These are phyloP conservation scores for Eudasyphora cyanicolor DNA, from an alignment of 2,888 invertebrate genomes.

Conservation along the genomic window DNA sequence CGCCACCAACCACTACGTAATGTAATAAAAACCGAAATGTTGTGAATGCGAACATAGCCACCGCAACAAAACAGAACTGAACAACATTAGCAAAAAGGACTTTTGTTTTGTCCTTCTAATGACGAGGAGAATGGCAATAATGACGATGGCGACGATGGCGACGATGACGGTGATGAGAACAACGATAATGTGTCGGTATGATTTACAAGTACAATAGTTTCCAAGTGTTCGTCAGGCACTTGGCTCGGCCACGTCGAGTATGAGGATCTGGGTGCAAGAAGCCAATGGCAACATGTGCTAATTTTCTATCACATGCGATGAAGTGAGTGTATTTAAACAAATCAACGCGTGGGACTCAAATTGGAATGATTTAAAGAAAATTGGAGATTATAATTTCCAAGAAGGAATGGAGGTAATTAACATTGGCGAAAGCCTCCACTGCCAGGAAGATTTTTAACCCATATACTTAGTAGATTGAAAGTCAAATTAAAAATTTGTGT, in stretches of 20 bases:
- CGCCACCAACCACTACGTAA: too few species aligned
- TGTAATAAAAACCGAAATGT: constrained; percentile 17
- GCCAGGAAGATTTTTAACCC: too few species aligned
- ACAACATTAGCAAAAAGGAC: not conserved
- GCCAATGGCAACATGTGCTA: not conserved
- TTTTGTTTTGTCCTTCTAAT: not conserved
- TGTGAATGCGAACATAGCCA: not conserved
- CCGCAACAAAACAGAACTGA: not conserved
- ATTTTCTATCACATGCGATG: not conserved
- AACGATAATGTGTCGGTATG: constrained; percentile 1
- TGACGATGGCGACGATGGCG: too few species aligned
- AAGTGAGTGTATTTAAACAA: too few species aligned
- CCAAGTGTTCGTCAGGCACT: not conserved
- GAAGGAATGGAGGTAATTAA: too few species aligned
- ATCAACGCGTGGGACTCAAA: too few species aligned
- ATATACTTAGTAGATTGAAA: too few species aligned
- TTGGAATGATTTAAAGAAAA: too few species aligned
- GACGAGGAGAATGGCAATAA: not conserved
- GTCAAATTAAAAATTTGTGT: too few species aligned
- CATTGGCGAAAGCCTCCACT: too few species aligned
- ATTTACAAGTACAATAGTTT: constrained; percentile 2
- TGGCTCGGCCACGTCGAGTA: not conserved
- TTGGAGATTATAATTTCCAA: too few species aligned
- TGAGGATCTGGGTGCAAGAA: not conserved
- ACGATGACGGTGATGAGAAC: not conserved